phyloP scores from a whole-genome alignment of 2,797 vertebrate species.

The Siniperca obscura region DNA sequence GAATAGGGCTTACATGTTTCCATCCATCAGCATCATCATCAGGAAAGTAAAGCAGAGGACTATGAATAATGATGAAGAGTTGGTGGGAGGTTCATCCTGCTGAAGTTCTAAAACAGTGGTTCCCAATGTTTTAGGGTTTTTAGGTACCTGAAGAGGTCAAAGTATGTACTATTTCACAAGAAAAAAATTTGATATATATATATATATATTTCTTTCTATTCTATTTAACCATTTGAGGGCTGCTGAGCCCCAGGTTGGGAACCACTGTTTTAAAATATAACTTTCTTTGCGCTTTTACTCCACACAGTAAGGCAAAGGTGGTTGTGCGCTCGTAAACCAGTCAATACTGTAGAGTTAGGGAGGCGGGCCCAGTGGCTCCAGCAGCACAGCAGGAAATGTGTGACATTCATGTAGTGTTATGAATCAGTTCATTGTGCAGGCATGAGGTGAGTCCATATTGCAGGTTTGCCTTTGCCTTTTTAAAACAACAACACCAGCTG shows the following conservation, averaged over 20 bases:
- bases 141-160: neutral
- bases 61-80: neutral
- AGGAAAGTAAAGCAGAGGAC: neutral
- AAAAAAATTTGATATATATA: neutral
- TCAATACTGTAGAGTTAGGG: conserved; percentile 16
- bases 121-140: neutral
- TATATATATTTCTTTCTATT: neutral
- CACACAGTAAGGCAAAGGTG: conserved; percentile 3
- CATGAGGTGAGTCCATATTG: conserved; percentile 65
- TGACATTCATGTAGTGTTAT: neutral
- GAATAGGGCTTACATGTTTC: neutral
- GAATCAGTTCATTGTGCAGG: conserved; percentile 13
- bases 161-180: neutral
- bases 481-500: neutral
- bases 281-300: conserved; percentile 23
- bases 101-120: neutral
- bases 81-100: neutral
- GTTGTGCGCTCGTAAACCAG: neutral
- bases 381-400: neutral
- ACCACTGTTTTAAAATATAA: neutral
- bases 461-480: neutral
- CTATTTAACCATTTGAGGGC: neutral
- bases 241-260: neutral
- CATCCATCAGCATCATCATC: neutral
- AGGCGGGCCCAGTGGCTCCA: neutral